phyloP scores from a whole-genome alignment of 2,797 vertebrate genomes.

The Onychomys arenicola region DNA sequence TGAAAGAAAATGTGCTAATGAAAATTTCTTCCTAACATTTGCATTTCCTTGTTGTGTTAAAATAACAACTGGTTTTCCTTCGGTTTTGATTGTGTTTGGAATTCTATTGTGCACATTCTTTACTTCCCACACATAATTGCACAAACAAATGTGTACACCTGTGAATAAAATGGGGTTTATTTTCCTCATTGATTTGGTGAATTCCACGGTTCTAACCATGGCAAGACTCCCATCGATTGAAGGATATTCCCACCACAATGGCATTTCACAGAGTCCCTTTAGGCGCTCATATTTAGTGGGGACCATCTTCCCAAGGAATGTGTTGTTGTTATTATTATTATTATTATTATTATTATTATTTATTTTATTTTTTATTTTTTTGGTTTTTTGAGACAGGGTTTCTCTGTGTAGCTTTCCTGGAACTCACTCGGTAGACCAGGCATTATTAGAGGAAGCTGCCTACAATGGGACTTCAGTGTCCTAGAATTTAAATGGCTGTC shows the following conservation, averaged over 20 bases:
- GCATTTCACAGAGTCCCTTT: background rate
- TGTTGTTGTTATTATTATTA: no score
- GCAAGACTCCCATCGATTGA: background rate
- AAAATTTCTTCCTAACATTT: constrained; percentile 59
- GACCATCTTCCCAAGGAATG: background rate
- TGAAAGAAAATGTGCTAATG: constrained; percentile 40
- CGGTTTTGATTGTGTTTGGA: background rate
- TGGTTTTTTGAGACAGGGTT: no score
- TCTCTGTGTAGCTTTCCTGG: no score
- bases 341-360: no score
- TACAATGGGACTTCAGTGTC: background rate
- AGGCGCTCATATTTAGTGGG: background rate
- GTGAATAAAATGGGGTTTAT: constrained; percentile 26
- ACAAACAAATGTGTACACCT: constrained; percentile 34
- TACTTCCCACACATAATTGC: constrained; percentile 1
- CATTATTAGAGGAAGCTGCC: background rate
- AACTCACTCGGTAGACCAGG: no score
- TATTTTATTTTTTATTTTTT: no score
- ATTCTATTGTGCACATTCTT: background rate
- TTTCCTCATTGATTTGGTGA: background rate
- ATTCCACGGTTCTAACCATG: background rate
- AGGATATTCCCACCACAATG: background rate
- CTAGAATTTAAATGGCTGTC: background rate
- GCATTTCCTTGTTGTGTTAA: constrained; percentile 55
- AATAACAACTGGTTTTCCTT: constrained; percentile 61